Base-by-base conservation (phyloP, 2,888 invertebrate species). In the Lithosia quadra region DNA sequence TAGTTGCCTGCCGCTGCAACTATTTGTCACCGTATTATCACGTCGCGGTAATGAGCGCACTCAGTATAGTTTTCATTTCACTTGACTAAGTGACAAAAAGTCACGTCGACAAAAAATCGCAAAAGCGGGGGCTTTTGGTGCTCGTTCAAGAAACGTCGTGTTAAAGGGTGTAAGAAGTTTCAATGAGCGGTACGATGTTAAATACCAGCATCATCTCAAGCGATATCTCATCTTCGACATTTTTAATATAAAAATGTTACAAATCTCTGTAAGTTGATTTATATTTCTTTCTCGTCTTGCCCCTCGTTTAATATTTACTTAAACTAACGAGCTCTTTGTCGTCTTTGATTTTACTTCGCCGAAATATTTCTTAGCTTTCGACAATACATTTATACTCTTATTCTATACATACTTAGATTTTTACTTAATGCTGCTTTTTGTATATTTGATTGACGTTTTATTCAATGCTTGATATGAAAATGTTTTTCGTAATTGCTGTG, bases 311-410 rank as follows among this genome's bases (percentile, higher is more conserved):
- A n/a, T 62, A 49, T 62, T 49, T 62, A n/a, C 49, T 62, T 13
- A 49, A 2, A 24, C 62, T 62, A 49, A 62, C 62, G 49, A 62
- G n/a, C n/a, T 49, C 49, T 28, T 62, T 62, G 62, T 62, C 28
- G 28, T 11, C 49, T 59, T 22, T 33, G 62, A 62, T 62, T 62
- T 28, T 11, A 49, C 28, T 28, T 49, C 62, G 28, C 4, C 59
- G 13, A 36, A n/a, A 28, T 49, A n/a, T 49, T 28, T 28, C 62
- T 60, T 36, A 22, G 15, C 60, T 60, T 39, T 18, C 24, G 10
- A 60, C 24, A 60, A 60, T 60, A 60, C 36, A 21, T 21, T 60
- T 60, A 15, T 60, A 39, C 18, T 39, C 8, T 2, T 24, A 39
- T 39, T 22, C 15, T 60, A 5, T 39, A 24, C 24, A 39, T 39